Base-by-base conservation (phyloP, 53 echinoderm and acorn worm genomes). In the Paracentrotus lividus region DNA sequence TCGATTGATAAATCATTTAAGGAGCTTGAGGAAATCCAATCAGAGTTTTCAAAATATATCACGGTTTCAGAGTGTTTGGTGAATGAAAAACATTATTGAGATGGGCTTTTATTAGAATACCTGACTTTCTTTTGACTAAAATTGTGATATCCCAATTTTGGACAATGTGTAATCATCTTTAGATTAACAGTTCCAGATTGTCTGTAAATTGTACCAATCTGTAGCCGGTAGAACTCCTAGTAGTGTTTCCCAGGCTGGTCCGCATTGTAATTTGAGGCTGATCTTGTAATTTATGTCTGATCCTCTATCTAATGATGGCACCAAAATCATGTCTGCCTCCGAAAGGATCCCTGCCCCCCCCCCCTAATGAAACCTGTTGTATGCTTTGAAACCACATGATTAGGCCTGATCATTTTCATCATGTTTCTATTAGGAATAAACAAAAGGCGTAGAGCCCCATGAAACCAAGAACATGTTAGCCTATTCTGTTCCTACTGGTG, bases 281-380 rank as follows among this genome's bases (percentile, higher is more conserved):
- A 86, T 86, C 86, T 53, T 38, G n/a, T n/a, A n/a, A n/a, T n/a
- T n/a, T n/a, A n/a, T n/a, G n/a, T n/a, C n/a, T n/a, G n/a, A n/a
- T n/a, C n/a, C n/a, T n/a, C n/a, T n/a, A n/a, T 33, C 31, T 86
- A 86, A 86, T 86, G 86, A 56, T 81, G 81, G 55, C 86, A 54
- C 36, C 32, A 86, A 56, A 24, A 4, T 49, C 84, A 72, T 84
- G 84, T 84, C 84, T 84, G 34, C 84, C n/a, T n/a, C n/a, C n/a
- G n/a, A n/a, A n/a, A n/a, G n/a, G n/a, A n/a, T 2, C 42, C 57
- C 57, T 57, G 20, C 14, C 57, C 21, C 18, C 57, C 27, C 55
- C 53, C 26, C 52, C 32, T 14, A 86, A 54, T 38, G 86, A 56
- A 36, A 0, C 56, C 27, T 27, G 52, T 45, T 47, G 13, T 12